Conservation (phyloP, 2,113 vertebrate genomes). For the Gallinago media region DNA sequence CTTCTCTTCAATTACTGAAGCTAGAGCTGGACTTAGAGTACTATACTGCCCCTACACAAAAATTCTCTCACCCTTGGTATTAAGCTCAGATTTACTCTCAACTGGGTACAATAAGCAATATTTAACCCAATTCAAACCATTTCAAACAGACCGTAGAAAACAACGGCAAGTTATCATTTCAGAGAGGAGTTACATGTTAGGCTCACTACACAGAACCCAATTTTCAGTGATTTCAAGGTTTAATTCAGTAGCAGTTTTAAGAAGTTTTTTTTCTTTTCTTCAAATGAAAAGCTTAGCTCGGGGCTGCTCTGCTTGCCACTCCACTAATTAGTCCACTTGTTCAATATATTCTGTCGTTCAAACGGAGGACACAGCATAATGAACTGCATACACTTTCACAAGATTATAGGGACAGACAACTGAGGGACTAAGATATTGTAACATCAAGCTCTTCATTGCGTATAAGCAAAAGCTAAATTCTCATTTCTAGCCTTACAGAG, state of each 20-base stretch:
- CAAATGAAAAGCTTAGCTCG: background rate
- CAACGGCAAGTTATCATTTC: background rate
- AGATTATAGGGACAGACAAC: background rate
- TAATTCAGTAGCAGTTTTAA: background rate
- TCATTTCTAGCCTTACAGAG: background rate
- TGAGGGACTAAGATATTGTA: background rate
- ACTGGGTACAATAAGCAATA: background rate
- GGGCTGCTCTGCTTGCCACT: background rate
- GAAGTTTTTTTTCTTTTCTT: background rate
- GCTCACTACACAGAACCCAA: background rate
- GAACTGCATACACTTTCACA: background rate
- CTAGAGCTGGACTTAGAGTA: background rate
- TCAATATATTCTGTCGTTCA: background rate
- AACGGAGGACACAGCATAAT: background rate
- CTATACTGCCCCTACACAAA: background rate
- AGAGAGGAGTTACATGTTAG: background rate
- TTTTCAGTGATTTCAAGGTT: background rate
- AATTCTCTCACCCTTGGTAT: background rate
- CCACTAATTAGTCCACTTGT: background rate
- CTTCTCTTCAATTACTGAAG: background rate
- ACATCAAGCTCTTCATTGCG: background rate
- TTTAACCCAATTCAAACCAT: background rate
- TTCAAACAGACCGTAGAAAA: background rate
- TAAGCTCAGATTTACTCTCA: background rate
- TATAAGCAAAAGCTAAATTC: background rate